A percentile compares a stretch with the other conserved stretches of the same genome.
phyloP scores from a whole-genome alignment of 2,888 invertebrate genomes.

The Drosophila eohydei region DNA sequence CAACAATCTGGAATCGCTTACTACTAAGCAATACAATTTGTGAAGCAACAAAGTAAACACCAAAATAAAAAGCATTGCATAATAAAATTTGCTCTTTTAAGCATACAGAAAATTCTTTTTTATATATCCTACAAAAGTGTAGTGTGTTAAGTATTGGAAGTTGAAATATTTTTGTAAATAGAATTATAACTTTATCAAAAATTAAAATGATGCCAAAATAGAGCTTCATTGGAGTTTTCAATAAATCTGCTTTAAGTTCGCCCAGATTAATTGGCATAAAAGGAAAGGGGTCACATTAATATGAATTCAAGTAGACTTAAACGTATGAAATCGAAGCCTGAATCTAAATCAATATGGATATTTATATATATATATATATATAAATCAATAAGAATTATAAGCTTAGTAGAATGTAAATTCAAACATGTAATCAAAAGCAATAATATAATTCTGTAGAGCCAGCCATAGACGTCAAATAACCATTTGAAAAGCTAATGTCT shows the following conservation, averaged over 20 bases:
- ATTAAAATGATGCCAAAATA: no score
- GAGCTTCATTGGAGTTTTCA: no score
- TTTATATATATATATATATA: no score
- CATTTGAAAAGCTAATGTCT: background rate
- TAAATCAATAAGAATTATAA: no score
- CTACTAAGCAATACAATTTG: slow-evolving; percentile 12
- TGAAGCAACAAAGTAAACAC: no score
- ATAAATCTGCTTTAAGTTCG: no score
- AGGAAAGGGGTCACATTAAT: background rate
- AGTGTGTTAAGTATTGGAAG: no score
- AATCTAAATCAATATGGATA: no score
- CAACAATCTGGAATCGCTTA: slow-evolving; percentile 59
- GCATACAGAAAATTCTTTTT: background rate
- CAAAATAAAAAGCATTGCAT: background rate
- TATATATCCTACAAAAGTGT: background rate
- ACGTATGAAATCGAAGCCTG: background rate
- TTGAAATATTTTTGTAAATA: no score
- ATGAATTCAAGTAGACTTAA: background rate
- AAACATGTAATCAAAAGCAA: background rate
- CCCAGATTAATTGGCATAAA: background rate
- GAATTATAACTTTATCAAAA: no score
- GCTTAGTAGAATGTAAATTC: no score
- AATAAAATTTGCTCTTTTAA: background rate
- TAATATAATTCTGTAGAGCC: background rate
- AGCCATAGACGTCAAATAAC: no score